Conservation (phyloP, 1,140 invertebrate species). For the Drosophila elegans region DNA sequence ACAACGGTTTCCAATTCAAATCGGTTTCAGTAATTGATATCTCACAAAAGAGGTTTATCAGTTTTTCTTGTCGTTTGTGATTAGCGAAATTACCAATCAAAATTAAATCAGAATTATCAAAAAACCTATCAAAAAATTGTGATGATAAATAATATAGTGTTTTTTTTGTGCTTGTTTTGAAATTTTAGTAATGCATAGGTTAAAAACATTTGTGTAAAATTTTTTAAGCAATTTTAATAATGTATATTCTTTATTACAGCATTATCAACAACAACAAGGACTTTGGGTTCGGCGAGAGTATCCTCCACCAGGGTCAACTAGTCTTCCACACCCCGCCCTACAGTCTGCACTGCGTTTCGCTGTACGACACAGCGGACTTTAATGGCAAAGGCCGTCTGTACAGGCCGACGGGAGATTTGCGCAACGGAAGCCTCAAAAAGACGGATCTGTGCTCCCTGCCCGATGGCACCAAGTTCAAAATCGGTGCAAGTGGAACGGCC, state of each 20-base stretch:
- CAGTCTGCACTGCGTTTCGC: constrained; percentile 90
- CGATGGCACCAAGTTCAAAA: constrained; percentile 73
- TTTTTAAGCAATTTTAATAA: neutral
- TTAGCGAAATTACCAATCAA: neutral
- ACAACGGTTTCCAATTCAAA: neutral
- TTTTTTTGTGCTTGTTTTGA: too few species aligned
- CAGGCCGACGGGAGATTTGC: constrained; percentile 63
- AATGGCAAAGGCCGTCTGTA: constrained; percentile 80
- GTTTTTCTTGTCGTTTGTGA: neutral
- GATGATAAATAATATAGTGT: too few species aligned
- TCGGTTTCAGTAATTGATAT: neutral
- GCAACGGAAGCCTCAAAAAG: constrained; percentile 79
- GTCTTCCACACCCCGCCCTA: constrained; percentile 96
- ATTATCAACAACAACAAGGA: constrained; percentile 86
- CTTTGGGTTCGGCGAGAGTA: constrained; percentile 96
- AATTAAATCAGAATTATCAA: neutral
- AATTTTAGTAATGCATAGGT: too few species aligned
- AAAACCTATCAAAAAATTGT: neutral
- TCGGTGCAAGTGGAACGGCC: constrained; percentile 49
- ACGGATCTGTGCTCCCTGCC: constrained; percentile 62
- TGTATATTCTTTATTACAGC: constrained; percentile 19
- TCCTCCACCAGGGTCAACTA: constrained; percentile 94
- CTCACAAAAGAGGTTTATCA: neutral
- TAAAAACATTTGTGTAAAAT: too few species aligned
- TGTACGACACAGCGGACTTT: constrained; percentile 88